These are phyloP conservation scores for Dromas ardeola DNA, from an alignment of 2,113 vertebrate genomes.

Conservation along the genomic window DNA sequence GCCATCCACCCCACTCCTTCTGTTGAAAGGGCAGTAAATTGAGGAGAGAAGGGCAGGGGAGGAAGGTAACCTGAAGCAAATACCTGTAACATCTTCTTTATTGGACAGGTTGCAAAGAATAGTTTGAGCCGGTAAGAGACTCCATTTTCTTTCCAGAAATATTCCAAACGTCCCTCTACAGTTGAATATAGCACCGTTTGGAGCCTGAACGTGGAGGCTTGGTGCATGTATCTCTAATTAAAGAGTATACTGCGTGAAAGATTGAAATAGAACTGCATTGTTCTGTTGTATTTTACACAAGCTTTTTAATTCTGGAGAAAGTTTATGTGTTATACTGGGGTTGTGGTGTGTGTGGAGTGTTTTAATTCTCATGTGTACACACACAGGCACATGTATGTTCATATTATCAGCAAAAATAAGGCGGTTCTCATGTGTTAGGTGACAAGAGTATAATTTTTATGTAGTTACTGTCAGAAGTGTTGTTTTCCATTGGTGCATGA, in stretches of 20 bases:
- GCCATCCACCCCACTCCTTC: neutral
- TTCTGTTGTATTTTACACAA: neutral
- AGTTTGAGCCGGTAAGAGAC: neutral
- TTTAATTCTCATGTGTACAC: neutral
- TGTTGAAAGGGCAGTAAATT: neutral
- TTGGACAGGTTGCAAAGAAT: neutral
- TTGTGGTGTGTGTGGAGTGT: neutral
- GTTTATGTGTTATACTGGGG: neutral
- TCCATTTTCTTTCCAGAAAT: neutral
- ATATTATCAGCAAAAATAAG: neutral
- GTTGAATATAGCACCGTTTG: fast-evolving
- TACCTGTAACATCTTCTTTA: neutral
- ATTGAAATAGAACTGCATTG: neutral
- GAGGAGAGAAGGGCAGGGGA: neutral
- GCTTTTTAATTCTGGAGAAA: neutral
- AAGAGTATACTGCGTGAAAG: fast-evolving
- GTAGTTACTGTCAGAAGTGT: neutral
- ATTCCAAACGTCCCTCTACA: neutral
- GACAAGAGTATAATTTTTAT: fast-evolving
- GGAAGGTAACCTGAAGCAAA: neutral
- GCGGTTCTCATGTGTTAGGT: neutral
- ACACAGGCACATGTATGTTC: fast-evolving
- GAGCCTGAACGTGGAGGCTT: neutral
- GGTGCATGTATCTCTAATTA: neutral
- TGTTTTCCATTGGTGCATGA: neutral